Percentiles rank a stretch among this genome's conserved stretches.
Conservation (phyloP, 2,113 vertebrate genomes). For the Amphilophus citrinellus region DNA sequence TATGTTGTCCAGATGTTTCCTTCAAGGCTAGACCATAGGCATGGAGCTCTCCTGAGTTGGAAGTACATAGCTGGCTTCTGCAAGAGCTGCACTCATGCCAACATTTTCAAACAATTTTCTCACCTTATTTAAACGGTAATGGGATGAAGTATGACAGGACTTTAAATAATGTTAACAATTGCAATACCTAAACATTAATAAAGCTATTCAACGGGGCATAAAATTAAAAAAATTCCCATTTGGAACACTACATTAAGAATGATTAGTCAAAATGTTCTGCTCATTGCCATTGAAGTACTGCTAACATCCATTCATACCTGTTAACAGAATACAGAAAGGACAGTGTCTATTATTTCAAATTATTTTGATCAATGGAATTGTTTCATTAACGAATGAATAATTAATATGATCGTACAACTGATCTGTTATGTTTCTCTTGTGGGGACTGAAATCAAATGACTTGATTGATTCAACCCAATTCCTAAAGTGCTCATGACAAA, state of each 20-base stretch:
- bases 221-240: constrained; percentile 20
- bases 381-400: constrained; percentile 38
- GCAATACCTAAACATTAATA: not conserved
- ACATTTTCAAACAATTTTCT: constrained; percentile 30
- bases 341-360: constrained; percentile 30
- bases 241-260: constrained; percentile 12
- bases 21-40: constrained; percentile 70
- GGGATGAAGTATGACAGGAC: constrained; percentile 12
- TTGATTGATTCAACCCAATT: constrained; percentile 16
- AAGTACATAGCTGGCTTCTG: constrained; percentile 37
- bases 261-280: constrained; percentile 16
- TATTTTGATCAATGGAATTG: constrained; percentile 28
- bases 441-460: constrained; percentile 19
- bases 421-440: constrained; percentile 23
- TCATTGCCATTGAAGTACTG: constrained; percentile 7
- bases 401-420: constrained; percentile 23
- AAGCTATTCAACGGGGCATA: constrained; percentile 15
- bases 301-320: constrained; percentile 40
- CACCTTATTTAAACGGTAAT: constrained; percentile 27
- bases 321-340: constrained; percentile 29
- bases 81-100: constrained; percentile 29
- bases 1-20: constrained; percentile 78
- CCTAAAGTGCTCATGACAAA: constrained; percentile 36
- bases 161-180: constrained; percentile 32
- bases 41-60: constrained; percentile 39